Conservation (phyloP, 2,113 vertebrate species). For the Lampris incognitus region DNA sequence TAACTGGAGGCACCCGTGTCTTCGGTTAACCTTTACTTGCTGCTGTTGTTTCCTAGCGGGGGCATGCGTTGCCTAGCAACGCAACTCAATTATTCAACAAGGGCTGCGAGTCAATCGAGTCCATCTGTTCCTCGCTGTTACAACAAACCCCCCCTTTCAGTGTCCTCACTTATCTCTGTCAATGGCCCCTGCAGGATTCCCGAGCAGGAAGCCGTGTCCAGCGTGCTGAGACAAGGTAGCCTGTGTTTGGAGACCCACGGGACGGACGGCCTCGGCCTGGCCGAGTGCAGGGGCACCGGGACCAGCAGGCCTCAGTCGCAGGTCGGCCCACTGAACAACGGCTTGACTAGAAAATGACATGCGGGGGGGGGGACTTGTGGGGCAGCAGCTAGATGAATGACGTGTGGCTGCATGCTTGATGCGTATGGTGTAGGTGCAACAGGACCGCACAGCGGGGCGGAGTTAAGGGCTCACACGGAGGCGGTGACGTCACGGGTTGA, state of each 20-base stretch:
- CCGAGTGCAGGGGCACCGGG: constrained; percentile 86
- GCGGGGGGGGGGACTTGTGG: constrained; percentile 4
- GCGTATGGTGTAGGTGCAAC: too few species aligned
- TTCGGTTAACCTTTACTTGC: constrained; percentile 14
- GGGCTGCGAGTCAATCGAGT: background rate
- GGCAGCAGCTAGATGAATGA: too few species aligned
- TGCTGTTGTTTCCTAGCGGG: constrained; percentile 13
- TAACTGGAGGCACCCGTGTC: background rate
- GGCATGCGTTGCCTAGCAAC: background rate
- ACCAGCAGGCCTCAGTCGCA: constrained; percentile 86
- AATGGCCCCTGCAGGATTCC: constrained; percentile 85
- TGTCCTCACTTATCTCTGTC: constrained; percentile 29
- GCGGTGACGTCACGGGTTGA: background rate
- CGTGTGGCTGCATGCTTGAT: too few species aligned
- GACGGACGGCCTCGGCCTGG: constrained; percentile 85
- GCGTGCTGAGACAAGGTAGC: constrained; percentile 88
- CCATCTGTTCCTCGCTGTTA: constrained; percentile 43
- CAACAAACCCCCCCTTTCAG: background rate
- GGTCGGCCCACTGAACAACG: constrained; percentile 77
- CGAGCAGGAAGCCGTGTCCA: constrained; percentile 89
- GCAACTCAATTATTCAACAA: background rate
- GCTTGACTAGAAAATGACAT: too few species aligned
- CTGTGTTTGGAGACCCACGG: constrained; percentile 90
- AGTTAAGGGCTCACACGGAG: background rate
- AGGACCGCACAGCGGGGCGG: too few species aligned